Percentiles rank a stretch among this genome's conserved stretches.
Conservation (phyloP, 2,113 vertebrate genomes). For the Aldabrachelys gigantea region DNA sequence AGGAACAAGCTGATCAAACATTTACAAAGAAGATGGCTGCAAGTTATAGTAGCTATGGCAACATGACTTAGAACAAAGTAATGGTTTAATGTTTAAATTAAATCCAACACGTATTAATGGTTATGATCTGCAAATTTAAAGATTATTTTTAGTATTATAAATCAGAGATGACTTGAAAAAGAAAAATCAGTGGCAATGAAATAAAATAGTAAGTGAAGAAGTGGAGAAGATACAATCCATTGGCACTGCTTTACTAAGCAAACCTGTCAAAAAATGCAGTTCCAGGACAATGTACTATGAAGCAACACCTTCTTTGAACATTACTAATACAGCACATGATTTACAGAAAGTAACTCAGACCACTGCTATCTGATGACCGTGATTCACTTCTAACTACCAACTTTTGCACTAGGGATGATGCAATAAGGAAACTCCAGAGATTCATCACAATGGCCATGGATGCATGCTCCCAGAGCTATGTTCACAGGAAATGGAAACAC, state of each 20-base stretch:
- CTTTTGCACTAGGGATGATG: not conserved
- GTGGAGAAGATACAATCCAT: not conserved
- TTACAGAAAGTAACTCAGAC: conserved; percentile 6
- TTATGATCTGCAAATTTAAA: not conserved
- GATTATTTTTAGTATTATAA: not conserved
- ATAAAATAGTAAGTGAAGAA: not conserved
- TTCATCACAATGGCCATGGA: not conserved
- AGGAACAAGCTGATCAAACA: not conserved
- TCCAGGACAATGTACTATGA: not conserved
- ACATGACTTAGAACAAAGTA: not conserved
- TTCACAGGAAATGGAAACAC: conserved; percentile 20
- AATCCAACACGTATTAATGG: not conserved
- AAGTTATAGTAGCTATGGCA: not conserved
- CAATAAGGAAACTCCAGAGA: not conserved
- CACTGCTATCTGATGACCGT: conserved; percentile 29
- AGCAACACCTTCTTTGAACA: not conserved
- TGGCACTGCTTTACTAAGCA: not conserved
- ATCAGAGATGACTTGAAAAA: not conserved
- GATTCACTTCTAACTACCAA: conserved; percentile 45
- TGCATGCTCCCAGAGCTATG: not conserved
- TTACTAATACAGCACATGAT: not conserved
- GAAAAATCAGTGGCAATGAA: not conserved
- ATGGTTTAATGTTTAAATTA: not conserved
- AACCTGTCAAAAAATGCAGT: not conserved
- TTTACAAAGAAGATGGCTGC: not conserved